A percentile compares a stretch with the other conserved stretches of the same genome.
Evolutionary conservation across 2,888 invertebrate species (phyloP).

Genomic region (Melipona beecheii): DNA sequence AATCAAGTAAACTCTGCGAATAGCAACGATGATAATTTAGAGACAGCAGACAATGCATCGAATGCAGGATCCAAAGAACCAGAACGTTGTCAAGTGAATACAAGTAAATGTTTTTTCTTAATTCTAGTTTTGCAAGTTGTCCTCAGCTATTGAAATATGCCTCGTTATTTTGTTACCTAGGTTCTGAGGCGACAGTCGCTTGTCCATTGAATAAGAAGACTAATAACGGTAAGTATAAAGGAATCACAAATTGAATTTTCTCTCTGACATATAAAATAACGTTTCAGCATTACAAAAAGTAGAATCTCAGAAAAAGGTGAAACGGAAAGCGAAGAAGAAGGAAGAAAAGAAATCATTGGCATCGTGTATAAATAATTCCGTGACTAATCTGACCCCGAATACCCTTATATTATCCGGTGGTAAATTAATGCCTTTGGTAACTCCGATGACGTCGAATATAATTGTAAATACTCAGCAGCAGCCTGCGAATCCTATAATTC

Average conservation of each 20-base stretch:
- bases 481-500: conserved; percentile 78
- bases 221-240: conserved; percentile 47
- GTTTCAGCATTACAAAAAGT: conserved; percentile 66
- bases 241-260: background rate
- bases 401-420: conserved; percentile 80
- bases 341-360: conserved; percentile 58
- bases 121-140: background rate
- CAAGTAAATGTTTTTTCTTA: conserved; percentile 28
- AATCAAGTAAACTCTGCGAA: conserved; percentile 77
- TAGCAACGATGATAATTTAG: conserved; percentile 66
- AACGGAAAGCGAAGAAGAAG: conserved; percentile 73
- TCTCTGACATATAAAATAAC: background rate
- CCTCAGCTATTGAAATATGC: background rate
- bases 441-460: conserved; percentile 81
- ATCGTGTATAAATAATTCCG: conserved; percentile 58
- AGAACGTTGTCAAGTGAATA: conserved; percentile 39
- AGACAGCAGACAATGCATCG: conserved; percentile 22
- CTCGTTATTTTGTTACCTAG: conserved; percentile 35
- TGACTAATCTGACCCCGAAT: conserved; percentile 76
- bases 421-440: conserved; percentile 81
- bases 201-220: conserved; percentile 36
- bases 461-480: conserved; percentile 80
- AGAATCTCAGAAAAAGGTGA: conserved; percentile 74
- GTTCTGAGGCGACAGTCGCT: conserved; percentile 27
- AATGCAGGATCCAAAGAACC: conserved; percentile 48